phyloP scores from a whole-genome alignment of 2,888 invertebrate species.

The Clanis bilineata region DNA sequence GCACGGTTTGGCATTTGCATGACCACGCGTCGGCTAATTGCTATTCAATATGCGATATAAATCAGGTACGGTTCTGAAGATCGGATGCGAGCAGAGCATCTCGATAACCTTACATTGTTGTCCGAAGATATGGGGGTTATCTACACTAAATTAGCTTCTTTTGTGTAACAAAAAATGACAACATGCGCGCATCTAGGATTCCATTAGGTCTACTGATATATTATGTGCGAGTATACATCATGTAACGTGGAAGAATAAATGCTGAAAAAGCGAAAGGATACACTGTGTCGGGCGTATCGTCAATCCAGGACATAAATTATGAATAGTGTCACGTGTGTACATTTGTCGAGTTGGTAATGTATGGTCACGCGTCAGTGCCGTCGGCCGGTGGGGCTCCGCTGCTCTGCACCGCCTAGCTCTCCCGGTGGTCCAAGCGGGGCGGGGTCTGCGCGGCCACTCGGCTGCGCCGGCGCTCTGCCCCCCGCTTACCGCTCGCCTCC shows the following conservation, averaged over 20 bases:
- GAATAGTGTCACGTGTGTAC: slow-evolving; percentile 59
- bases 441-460: slow-evolving; percentile 77
- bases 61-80: slow-evolving; percentile 53
- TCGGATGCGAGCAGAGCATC: slow-evolving; percentile 37
- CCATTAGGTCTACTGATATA: neutral
- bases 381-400: slow-evolving; percentile 47
- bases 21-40: slow-evolving; percentile 63
- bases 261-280: neutral
- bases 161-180: neutral
- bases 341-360: slow-evolving; percentile 54
- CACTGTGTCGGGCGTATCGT: neutral
- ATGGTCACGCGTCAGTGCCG: slow-evolving; percentile 35
- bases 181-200: neutral
- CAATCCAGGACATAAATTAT: slow-evolving; percentile 35
- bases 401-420: slow-evolving; percentile 74
- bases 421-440: slow-evolving; percentile 82
- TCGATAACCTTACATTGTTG: slow-evolving; percentile 42
- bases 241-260: neutral
- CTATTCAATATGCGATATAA: slow-evolving; percentile 64
- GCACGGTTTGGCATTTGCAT: slow-evolving; percentile 62
- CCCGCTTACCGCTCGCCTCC: slow-evolving; percentile 46
- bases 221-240: neutral
- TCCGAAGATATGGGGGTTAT: slow-evolving; percentile 15
- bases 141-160: slow-evolving; percentile 13
- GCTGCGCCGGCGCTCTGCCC: slow-evolving; percentile 59